Percentiles rank a stretch among this genome's conserved stretches.
phyloP scores from a whole-genome alignment of 2,113 vertebrate species.

The Clupea harengus region DNA sequence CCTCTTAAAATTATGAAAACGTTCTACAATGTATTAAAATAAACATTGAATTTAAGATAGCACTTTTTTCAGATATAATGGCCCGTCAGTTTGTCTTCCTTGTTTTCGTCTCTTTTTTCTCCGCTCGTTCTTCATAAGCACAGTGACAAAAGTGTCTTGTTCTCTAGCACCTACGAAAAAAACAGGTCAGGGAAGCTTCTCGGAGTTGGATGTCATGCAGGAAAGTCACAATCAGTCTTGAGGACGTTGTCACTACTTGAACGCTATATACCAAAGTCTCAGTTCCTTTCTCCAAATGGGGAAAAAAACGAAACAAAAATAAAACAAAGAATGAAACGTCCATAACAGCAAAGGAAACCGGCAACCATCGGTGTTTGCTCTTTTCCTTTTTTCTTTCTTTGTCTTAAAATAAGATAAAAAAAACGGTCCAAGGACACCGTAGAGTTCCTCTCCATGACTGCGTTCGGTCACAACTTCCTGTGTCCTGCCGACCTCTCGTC shows the following conservation, averaged over 20 bases:
- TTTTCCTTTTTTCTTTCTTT: constrained; percentile 64
- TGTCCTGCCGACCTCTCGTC: constrained; percentile 55
- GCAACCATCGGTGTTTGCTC: constrained; percentile 60
- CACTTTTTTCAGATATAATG: constrained; percentile 86
- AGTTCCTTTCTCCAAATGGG: constrained; percentile 54
- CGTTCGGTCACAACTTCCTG: constrained; percentile 76
- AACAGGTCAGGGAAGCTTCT: constrained; percentile 75
- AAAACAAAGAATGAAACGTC: constrained; percentile 45
- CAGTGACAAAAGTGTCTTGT: constrained; percentile 84
- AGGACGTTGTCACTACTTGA: constrained; percentile 83
- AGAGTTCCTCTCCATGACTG: constrained; percentile 69
- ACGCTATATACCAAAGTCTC: constrained; percentile 79
- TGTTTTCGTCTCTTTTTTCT: constrained; percentile 67
- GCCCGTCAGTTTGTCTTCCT: constrained; percentile 73
- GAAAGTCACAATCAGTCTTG: constrained; percentile 78
- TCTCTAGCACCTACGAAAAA: constrained; percentile 90
- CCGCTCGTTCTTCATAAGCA: constrained; percentile 77
- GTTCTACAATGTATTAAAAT: constrained; percentile 99
- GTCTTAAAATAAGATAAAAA: constrained; percentile 52
- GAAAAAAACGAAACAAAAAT: constrained; percentile 42
- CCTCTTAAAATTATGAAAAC: constrained; percentile 94
- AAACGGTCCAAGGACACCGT: constrained; percentile 69
- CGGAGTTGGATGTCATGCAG: constrained; percentile 85
- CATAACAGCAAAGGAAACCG: constrained; percentile 57
- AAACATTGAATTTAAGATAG: constrained; percentile 96